Conservation (phyloP, 2,113 vertebrate species). For the Benitochromis conjunctus region DNA sequence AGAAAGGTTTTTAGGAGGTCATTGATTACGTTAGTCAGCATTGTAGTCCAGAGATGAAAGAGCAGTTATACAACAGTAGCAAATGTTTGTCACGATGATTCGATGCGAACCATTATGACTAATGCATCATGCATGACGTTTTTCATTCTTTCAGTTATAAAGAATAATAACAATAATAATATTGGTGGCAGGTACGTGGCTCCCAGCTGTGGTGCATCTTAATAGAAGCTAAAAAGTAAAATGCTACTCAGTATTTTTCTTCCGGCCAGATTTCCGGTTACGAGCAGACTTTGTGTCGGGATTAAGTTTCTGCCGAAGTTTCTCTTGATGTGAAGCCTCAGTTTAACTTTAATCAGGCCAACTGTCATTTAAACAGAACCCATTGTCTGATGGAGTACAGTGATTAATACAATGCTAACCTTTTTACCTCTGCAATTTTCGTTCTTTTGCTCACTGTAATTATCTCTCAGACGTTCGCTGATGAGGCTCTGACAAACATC, state of each 20-base stretch:
- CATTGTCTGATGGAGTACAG: background rate
- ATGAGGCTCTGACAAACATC: constrained; percentile 40
- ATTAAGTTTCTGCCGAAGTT: background rate
- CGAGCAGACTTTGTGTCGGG: background rate
- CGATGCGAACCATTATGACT: background rate
- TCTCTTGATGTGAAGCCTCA: background rate
- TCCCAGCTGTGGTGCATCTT: background rate
- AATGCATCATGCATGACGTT: background rate
- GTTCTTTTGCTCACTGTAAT: constrained; percentile 14
- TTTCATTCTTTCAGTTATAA: background rate
- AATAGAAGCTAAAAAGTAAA: background rate
- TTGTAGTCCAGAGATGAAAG: background rate
- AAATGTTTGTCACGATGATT: background rate
- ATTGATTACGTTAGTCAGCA: background rate
- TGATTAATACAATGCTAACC: constrained; percentile 26
- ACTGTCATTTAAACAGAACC: background rate
- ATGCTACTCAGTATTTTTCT: background rate
- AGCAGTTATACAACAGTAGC: background rate
- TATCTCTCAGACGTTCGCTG: constrained; percentile 13
- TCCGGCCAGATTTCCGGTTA: background rate
- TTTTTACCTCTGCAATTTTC: constrained; percentile 1
- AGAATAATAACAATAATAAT: background rate
- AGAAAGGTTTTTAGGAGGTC: background rate
- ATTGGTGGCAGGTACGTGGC: background rate
- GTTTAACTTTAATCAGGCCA: constrained; percentile 24